phyloP scores from a whole-genome alignment of 2,797 vertebrate genomes.

The Cetoscarus ocellatus region DNA sequence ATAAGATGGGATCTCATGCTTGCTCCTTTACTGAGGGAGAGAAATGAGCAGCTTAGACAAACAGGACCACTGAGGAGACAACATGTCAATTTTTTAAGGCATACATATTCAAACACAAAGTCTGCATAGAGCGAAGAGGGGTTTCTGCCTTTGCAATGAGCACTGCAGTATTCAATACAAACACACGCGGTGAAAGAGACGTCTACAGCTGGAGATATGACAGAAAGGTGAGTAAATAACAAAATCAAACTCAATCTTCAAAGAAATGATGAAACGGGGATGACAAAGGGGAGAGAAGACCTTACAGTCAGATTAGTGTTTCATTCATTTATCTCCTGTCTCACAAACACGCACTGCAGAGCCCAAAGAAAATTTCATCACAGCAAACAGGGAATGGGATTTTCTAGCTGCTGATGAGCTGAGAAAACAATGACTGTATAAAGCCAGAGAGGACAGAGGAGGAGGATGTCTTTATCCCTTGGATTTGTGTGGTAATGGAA shows the following conservation, averaged over 20 bases:
- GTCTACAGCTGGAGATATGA: slow-evolving; percentile 8
- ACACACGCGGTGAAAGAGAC: slow-evolving; percentile 23
- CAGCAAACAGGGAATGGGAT: slow-evolving; percentile 27
- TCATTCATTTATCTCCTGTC: slow-evolving; percentile 45
- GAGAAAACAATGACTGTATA: slow-evolving; percentile 32
- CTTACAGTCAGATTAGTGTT: slow-evolving; percentile 20
- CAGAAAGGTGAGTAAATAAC: slow-evolving; percentile 34
- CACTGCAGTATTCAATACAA: slow-evolving; percentile 29
- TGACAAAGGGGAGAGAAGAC: slow-evolving; percentile 10
- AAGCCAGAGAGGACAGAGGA: slow-evolving; percentile 27
- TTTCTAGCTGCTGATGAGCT: slow-evolving; percentile 30
- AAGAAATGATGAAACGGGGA: slow-evolving; percentile 45
- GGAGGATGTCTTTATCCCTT: slow-evolving; percentile 34
- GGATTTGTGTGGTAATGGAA: slow-evolving; percentile 43
- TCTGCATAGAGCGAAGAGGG: slow-evolving; percentile 17
- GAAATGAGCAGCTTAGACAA: slow-evolving; percentile 1
- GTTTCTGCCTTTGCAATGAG: slow-evolving; percentile 47
- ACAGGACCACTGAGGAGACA: slow-evolving; percentile 7
- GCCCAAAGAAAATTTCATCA: slow-evolving; percentile 11
- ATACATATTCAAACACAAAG: slow-evolving; percentile 14
- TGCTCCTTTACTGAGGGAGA: slow-evolving; percentile 9
- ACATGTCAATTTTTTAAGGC: slow-evolving; percentile 19
- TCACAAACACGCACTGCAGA: slow-evolving; percentile 13
- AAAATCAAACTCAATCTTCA: slow-evolving; percentile 54
- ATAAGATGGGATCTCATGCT: slow-evolving; percentile 12